These are phyloP conservation scores for Albula goreensis DNA, from an alignment of 2,113 vertebrate genomes.

Conservation along the genomic window DNA sequence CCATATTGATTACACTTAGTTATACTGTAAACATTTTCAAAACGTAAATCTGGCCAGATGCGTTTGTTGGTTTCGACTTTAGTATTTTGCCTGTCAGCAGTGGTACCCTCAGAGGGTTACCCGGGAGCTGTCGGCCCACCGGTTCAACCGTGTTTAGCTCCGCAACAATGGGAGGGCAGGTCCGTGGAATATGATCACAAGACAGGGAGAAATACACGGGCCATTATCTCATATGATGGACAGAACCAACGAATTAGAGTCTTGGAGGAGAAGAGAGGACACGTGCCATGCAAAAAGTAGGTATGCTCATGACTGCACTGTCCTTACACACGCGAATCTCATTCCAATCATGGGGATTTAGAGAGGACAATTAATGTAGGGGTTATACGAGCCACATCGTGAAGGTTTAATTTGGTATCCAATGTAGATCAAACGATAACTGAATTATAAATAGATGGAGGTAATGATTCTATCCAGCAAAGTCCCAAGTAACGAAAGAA, in stretches of 20 bases:
- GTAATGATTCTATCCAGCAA: too few species aligned
- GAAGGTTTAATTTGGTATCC: too few species aligned
- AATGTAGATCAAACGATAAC: too few species aligned
- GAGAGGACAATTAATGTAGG: too few species aligned
- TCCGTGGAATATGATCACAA: constrained; percentile 79
- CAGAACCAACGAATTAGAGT: constrained; percentile 77
- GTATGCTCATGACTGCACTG: constrained; percentile 15
- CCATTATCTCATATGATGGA: constrained; percentile 82
- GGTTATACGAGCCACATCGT: too few species aligned
- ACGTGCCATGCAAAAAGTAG: constrained; percentile 90
- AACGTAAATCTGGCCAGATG: not conserved
- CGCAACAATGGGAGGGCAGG: constrained; percentile 87
- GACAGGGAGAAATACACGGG: constrained; percentile 79
- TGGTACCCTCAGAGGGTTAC: constrained; percentile 21
- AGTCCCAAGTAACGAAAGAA: too few species aligned
- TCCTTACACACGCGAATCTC: too few species aligned
- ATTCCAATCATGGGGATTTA: too few species aligned
- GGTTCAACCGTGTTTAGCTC: constrained; percentile 74
- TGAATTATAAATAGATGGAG: too few species aligned
- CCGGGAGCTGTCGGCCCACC: not conserved
- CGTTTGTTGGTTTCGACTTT: not conserved
- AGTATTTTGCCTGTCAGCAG: constrained; percentile 11
- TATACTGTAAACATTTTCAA: not conserved
- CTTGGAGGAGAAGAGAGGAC: constrained; percentile 85
- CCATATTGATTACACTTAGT: not conserved